Evolutionary conservation across 2,888 invertebrate genomes (phyloP), one percentile per base, ranked within the genome.

Genomic region (Diarsia brunnea): DNA sequence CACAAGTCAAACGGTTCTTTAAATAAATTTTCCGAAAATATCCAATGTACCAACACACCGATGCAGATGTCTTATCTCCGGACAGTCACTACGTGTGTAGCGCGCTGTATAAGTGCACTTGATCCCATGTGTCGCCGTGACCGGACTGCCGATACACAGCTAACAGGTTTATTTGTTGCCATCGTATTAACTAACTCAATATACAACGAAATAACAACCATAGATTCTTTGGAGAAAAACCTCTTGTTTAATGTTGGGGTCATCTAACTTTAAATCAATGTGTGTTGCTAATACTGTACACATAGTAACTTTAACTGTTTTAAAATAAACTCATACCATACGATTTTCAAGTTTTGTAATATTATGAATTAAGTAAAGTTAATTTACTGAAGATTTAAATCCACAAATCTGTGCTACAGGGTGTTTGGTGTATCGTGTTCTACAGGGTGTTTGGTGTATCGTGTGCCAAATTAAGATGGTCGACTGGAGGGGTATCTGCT

Each of bases 101-200:
- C 90, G 51, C 82, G 71, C 75, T 78, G 78, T 80, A 75, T 87
- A 80, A 92, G 92, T 95, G 94, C 96, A 95, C 94, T 96, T 95
- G 95, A 96, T 96, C 95, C 95, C 93, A 90, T 91, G 89, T 87
- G 89, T 87, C 87, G 88, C 87, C 95, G 96, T 96, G 96, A 95
- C 95, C 91, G 88, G 96, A 95, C 94, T 96, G 87, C 93, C 91
- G 92, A 96, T 95, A 87, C 84, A 74, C 84, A 87, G 92, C 92
- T 95, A 95, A 95, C 95, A 93, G 92, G 93, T 95, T 95, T 96
- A 95, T 96, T 96, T 96, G 95, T 95, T 93, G 91, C 91, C 91
- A 91, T 91, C 77, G 71, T 72, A 75, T 75, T 80, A 84, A 81
- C 81, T 83, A 83, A 84, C 82, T 72, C 87, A 67, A 71, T 81